Conservation (phyloP, 2,888 invertebrate genomes). For the Nycteola revayana region DNA sequence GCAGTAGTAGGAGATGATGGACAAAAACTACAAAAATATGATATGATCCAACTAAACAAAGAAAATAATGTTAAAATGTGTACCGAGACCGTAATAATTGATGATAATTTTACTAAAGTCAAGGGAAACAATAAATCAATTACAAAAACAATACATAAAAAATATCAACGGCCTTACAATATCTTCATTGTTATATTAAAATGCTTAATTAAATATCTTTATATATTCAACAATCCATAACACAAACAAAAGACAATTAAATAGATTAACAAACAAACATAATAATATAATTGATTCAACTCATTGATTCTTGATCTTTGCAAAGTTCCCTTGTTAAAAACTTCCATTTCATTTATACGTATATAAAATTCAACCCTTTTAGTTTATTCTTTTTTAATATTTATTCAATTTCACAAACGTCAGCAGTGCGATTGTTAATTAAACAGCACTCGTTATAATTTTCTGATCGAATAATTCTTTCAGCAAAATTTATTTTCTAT, state of each 20-base stretch:
- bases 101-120: too few species aligned
- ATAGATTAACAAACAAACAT: conserved; percentile 44
- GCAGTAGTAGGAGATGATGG: too few species aligned
- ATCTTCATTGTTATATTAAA: too few species aligned
- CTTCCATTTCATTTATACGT: conserved; percentile 77
- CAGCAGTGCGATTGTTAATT: conserved; percentile 56
- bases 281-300: conserved; percentile 63
- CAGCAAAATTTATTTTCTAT: not conserved
- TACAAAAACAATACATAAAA: too few species aligned
- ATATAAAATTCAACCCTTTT: conserved; percentile 65
- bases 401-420: conserved; percentile 42
- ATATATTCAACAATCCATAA: too few species aligned
- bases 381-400: conserved; percentile 34
- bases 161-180: too few species aligned
- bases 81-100: too few species aligned
- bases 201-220: too few species aligned
- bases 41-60: too few species aligned
- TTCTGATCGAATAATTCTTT: conserved; percentile 54
- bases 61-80: too few species aligned
- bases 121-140: too few species aligned
- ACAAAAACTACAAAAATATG: too few species aligned
- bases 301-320: conserved; percentile 46
- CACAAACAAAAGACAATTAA: conserved; percentile 33
- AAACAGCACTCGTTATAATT: conserved; percentile 59
- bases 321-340: conserved; percentile 70